A percentile compares a stretch with the other conserved stretches of the same genome.
phyloP scores from a whole-genome alignment of 2,797 vertebrate species.

The Mionectes olivaceus region DNA sequence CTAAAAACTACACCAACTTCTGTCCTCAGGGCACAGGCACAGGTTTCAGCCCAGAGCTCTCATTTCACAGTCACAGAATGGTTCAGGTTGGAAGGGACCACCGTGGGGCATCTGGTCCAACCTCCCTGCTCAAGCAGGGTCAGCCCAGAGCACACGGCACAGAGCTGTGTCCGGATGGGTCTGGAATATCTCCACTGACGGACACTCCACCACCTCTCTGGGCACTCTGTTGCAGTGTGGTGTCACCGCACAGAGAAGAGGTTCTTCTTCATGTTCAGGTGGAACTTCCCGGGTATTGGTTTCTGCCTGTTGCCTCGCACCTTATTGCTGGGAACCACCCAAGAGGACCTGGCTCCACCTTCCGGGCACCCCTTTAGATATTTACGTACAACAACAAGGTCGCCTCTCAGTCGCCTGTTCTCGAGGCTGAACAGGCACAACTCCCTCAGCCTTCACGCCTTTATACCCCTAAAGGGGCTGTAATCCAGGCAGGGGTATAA shows the following conservation, averaged over 20 bases:
- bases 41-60: accelerated
- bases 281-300: not conserved
- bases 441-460: not conserved
- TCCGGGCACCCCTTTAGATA: not conserved
- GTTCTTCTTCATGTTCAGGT: not conserved
- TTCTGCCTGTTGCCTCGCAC: not conserved
- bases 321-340: not conserved
- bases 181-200: not conserved
- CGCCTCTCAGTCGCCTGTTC: not conserved
- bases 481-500: no score
- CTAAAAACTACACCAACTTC: not conserved
- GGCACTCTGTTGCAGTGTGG: no score
- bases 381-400: not conserved
- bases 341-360: not conserved
- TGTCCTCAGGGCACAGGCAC: accelerated
- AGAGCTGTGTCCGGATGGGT: not conserved
- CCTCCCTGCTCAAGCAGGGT: not conserved
- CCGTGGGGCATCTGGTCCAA: not conserved
- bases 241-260: not conserved
- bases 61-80: not conserved
- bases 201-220: not conserved
- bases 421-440: not conserved
- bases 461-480: no score
- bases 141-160: not conserved
- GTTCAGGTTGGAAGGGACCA: not conserved